Evolutionary conservation across 37 sponge, comb jelly and placozoan genomes (phyloP).

Genomic region (Hexactinellida sp.): DNA sequence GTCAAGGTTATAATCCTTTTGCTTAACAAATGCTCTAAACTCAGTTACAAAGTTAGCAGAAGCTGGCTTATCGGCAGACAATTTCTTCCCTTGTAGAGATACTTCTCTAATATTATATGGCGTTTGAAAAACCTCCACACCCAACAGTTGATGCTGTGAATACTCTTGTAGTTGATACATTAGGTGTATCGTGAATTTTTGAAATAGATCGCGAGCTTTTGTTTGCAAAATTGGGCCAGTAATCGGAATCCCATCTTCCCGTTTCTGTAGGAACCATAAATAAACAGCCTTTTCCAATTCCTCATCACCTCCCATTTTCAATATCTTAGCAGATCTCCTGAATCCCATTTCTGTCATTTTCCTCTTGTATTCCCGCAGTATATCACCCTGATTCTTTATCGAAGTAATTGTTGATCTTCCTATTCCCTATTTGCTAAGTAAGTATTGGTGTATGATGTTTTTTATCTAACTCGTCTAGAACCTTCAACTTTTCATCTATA

Average conservation of each 20-base stretch:
- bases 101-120: neutral
- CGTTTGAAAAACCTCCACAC: slow-evolving; percentile 19
- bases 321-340: slow-evolving; percentile 12
- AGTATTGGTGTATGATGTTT: neutral
- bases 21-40: neutral
- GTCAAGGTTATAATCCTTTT: slow-evolving; percentile 19
- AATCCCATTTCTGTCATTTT: neutral
- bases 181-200: neutral
- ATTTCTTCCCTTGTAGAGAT: neutral
- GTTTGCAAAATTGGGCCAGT: slow-evolving; percentile 25
- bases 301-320: slow-evolving; percentile 19
- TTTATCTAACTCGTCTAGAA: neutral
- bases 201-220: slow-evolving; percentile 17
- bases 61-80: neutral
- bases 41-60: neutral
- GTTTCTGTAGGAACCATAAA: slow-evolving; percentile 20
- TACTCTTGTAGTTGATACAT: neutral
- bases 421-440: neutral
- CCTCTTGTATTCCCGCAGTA: neutral
- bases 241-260: slow-evolving; percentile 21
- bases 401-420: neutral
- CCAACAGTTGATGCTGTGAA: slow-evolving; percentile 14
- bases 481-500: neutral
- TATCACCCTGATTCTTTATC: neutral
- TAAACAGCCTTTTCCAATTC: slow-evolving; percentile 16